Conservation (phyloP, 2,888 invertebrate species). For the Agrochola circellaris region DNA sequence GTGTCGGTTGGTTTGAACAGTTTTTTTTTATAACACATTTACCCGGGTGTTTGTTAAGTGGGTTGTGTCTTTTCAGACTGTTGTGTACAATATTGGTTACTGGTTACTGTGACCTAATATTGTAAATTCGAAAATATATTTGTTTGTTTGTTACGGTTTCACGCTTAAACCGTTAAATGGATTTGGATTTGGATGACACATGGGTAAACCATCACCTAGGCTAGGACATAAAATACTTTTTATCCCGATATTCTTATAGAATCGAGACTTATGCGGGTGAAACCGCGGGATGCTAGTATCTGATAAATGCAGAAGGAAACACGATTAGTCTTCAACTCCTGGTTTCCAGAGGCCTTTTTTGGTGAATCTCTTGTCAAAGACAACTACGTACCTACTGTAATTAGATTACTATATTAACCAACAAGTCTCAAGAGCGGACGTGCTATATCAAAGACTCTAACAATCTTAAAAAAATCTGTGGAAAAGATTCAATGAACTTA, state of each 20-base stretch:
- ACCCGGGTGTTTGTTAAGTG: background rate
- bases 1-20: constrained; percentile 9
- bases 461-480: too few relatives aligned
- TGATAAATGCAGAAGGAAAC: background rate
- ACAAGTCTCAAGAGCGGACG: background rate
- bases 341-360: background rate
- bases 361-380: background rate
- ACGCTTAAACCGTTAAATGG: too few relatives aligned
- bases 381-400: background rate
- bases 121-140: too few relatives aligned
- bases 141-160: too few relatives aligned
- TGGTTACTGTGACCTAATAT: background rate
- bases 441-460: background rate
- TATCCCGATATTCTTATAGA: too few relatives aligned
- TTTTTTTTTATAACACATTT: constrained; percentile 1
- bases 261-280: too few relatives aligned
- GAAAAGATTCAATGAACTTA: background rate
- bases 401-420: background rate
- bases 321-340: background rate
- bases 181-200: too few relatives aligned
- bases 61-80: background rate
- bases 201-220: too few relatives aligned
- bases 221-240: too few relatives aligned
- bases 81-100: background rate
- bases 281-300: too few relatives aligned